Percentiles rank a stretch among this genome's conserved stretches.
Evolutionary conservation across 2,797 vertebrate species (phyloP).

Genomic region (Eulemur mongoz): DNA sequence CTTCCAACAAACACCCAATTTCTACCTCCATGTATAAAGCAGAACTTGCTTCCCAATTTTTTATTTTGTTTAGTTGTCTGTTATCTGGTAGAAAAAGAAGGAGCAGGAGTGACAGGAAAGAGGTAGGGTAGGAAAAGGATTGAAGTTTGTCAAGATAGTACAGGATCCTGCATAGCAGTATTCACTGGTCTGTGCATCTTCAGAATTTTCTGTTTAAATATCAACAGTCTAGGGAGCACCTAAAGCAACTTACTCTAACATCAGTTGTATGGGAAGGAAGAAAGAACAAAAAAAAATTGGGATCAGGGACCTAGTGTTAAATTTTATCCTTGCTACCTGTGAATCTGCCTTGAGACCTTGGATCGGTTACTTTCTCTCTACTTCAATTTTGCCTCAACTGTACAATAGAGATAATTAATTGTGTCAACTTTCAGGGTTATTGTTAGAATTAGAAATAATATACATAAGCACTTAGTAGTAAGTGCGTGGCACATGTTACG

Average conservation of each 20-base stretch:
- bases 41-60: not conserved
- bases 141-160: not conserved
- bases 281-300: not conserved
- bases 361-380: not conserved
- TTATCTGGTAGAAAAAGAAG: not conserved
- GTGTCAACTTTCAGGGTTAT: not conserved
- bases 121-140: not conserved
- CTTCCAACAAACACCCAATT: not conserved
- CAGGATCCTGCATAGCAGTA: accelerated
- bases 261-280: not conserved
- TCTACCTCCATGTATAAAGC: not conserved
- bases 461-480: not conserved
- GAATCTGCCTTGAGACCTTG: not conserved
- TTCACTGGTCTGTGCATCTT: not conserved
- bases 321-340: not conserved
- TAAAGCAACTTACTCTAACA: not conserved
- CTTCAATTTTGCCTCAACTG: not conserved
- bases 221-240: not conserved
- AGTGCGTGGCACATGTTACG: not conserved
- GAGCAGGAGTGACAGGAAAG: not conserved
- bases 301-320: not conserved
- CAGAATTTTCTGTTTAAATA: not conserved
- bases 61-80: not conserved
- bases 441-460: not conserved
- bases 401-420: not conserved